These are phyloP conservation scores for Drosophila auraria DNA, from an alignment of 1,140 invertebrate genomes.

Conservation along the genomic window DNA sequence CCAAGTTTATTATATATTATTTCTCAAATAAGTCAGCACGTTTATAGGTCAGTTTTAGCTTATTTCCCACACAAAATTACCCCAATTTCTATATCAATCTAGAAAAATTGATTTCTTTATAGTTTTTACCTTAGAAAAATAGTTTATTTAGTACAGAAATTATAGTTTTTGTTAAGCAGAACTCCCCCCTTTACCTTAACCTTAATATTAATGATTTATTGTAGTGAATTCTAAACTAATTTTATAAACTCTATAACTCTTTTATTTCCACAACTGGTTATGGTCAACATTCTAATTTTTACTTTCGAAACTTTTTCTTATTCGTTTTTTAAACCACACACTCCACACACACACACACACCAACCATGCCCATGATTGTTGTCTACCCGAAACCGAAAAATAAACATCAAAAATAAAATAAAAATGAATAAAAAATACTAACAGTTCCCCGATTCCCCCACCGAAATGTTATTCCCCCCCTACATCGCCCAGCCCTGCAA, in stretches of 20 bases:
- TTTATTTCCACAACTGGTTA: conserved; percentile 69
- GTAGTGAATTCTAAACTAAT: conserved; percentile 50
- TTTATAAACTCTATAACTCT: conserved; percentile 47
- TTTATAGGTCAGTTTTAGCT: conserved; percentile 18
- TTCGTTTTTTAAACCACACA: conserved; percentile 57
- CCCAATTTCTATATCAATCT: not conserved
- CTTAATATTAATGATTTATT: conserved; percentile 22
- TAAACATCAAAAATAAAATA: not conserved
- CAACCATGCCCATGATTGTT: conserved; percentile 47
- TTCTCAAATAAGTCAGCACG: not conserved
- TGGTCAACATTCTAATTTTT: conserved; percentile 78
- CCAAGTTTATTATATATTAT: not conserved
- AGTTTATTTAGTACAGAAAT: not conserved
- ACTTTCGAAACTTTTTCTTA: conserved; percentile 72
- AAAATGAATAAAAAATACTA: conserved; percentile 12
- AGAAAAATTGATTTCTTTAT: conserved; percentile 8
- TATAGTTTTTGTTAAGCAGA: conserved; percentile 15
- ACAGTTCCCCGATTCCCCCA: conserved; percentile 82
- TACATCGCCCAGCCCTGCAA: conserved; percentile 83
- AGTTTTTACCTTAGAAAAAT: not conserved
- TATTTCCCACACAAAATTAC: not conserved
- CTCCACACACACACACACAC: conserved; percentile 36
- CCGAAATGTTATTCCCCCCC: conserved; percentile 84
- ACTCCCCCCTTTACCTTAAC: not conserved
- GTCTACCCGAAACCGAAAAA: conserved; percentile 15